A percentile compares a stretch with the other conserved stretches of the same genome.
Conservation (phyloP, 2,888 invertebrate genomes). For the Agrochola litura region DNA sequence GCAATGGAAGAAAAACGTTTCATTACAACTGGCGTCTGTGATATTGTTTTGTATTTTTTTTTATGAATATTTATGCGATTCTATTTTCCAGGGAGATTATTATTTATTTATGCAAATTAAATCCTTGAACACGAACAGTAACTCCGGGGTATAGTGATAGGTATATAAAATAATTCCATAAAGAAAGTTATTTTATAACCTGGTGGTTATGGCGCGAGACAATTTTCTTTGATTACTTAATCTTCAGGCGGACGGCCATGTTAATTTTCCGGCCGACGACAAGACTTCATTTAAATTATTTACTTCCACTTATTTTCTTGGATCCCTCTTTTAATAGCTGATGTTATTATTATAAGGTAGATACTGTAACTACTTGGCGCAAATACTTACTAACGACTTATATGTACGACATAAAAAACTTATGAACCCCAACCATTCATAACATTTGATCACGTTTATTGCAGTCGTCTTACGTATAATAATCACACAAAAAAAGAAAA, state of each 20-base stretch:
- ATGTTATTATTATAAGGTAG: conserved; percentile 21
- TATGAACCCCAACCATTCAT: too few relatives aligned
- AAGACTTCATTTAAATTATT: conserved; percentile 67
- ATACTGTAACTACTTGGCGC: background rate
- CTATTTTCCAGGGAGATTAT: conserved; percentile 65
- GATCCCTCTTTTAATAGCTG: conserved; percentile 18
- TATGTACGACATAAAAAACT: too few relatives aligned
- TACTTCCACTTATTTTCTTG: conserved; percentile 45
- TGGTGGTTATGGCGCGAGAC: conserved; percentile 58
- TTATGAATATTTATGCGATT: conserved; percentile 57
- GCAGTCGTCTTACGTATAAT: too few relatives aligned
- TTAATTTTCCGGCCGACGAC: conserved; percentile 66
- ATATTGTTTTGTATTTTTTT: conserved; percentile 55
- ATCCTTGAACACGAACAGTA: conserved; percentile 43
- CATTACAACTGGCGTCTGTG: conserved; percentile 39
- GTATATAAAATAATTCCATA: conserved; percentile 14
- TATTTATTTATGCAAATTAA: conserved; percentile 67
- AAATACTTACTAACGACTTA: too few relatives aligned
- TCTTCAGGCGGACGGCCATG: conserved; percentile 58
- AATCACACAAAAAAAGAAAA: too few relatives aligned
- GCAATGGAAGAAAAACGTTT: conserved; percentile 32
- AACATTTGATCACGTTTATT: too few relatives aligned
- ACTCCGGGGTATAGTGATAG: conserved; percentile 53
- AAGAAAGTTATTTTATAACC: conserved; percentile 53
- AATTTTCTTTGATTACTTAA: conserved; percentile 71